These are phyloP conservation scores for Craniophora ligustri DNA, from an alignment of 2,888 invertebrate genomes.

Conservation along the genomic window DNA sequence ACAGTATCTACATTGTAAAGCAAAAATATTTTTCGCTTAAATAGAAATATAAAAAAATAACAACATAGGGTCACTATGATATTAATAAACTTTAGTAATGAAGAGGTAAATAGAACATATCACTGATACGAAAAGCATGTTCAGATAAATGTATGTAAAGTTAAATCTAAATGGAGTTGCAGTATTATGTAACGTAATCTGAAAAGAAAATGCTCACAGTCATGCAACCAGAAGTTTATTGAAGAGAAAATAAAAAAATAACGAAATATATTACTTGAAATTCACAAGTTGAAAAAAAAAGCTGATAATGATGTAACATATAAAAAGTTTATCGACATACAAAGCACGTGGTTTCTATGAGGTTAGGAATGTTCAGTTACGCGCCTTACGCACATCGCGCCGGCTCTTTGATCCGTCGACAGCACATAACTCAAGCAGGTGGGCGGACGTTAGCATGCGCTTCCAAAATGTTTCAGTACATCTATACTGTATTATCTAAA, in stretches of 20 bases:
- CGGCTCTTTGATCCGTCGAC: conserved; percentile 58
- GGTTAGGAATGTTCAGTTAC: conserved; percentile 55
- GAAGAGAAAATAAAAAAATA: not conserved
- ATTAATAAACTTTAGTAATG: too few relatives aligned
- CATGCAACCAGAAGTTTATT: not conserved
- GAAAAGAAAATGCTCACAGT: not conserved
- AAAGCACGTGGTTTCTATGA: conserved; percentile 52
- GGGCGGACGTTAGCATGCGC: conserved; percentile 48
- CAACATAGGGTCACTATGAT: too few relatives aligned
- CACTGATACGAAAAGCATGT: too few relatives aligned
- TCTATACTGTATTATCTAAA: conserved; percentile 26
- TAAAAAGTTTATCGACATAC: conserved; percentile 36
- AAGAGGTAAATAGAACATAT: too few relatives aligned
- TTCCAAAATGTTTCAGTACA: conserved; percentile 39
- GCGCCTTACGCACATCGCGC: conserved; percentile 52
- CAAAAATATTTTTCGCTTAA: too few relatives aligned
- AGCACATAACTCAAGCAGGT: conserved; percentile 52
- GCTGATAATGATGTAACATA: conserved; percentile 4
- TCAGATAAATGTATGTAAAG: too few relatives aligned
- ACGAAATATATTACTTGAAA: not conserved
- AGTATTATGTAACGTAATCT: not conserved
- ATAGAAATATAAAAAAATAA: too few relatives aligned
- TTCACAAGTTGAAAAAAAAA: not conserved
- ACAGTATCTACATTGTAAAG: too few relatives aligned
- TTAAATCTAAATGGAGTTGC: too few relatives aligned